These are phyloP conservation scores for Pyralis farinalis DNA, from an alignment of 2,888 invertebrate genomes.

Conservation along the genomic window DNA sequence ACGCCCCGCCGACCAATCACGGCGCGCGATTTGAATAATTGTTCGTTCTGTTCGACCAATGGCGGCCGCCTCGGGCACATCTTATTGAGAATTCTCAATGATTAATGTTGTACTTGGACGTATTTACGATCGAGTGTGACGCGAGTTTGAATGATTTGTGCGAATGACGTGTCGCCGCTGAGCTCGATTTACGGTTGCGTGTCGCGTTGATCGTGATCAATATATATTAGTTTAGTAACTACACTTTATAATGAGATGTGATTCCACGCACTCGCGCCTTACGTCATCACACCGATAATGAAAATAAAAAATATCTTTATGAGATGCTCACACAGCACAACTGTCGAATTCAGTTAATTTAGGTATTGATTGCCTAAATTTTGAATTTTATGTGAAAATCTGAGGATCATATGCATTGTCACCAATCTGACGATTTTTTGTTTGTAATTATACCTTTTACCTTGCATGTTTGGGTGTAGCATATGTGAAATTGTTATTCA, in stretches of 20 bases:
- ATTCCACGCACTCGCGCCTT: no score
- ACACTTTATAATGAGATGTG: not conserved
- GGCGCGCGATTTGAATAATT: constrained; percentile 73
- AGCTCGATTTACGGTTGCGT: constrained; percentile 68
- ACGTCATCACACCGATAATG: no score
- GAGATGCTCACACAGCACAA: no score
- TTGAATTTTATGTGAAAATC: no score
- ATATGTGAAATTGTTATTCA: no score
- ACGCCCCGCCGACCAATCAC: constrained; percentile 56
- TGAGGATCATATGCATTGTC: no score
- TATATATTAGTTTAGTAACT: not conserved
- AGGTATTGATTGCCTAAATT: no score
- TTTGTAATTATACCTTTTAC: no score
- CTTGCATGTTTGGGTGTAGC: no score
- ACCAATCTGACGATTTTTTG: no score
- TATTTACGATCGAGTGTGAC: constrained; percentile 64
- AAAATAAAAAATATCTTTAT: no score
- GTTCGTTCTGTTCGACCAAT: constrained; percentile 71
- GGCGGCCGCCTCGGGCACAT: constrained; percentile 56
- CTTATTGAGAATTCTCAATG: constrained; percentile 64
- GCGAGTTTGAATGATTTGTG: constrained; percentile 74
- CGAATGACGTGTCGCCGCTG: constrained; percentile 51
- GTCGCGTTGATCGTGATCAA: constrained; percentile 25
- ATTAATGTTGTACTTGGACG: constrained; percentile 65
- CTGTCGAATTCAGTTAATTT: no score